Base-by-base conservation (phyloP, 2,113 vertebrate species). In the Colinus virginianus region DNA sequence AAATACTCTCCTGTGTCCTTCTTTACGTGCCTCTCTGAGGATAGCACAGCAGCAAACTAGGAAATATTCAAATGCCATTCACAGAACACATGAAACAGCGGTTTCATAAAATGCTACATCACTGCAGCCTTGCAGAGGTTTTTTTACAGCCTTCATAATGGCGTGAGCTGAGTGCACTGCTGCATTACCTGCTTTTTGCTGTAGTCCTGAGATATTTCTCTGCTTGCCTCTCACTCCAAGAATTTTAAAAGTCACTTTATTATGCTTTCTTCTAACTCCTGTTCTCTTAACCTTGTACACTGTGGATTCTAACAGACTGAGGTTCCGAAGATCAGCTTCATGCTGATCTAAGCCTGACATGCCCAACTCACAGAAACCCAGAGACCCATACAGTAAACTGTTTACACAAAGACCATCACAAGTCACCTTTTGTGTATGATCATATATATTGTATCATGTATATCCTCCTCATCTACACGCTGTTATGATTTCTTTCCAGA, bases 241-340 rank as follows among this genome's bases (percentile, higher is more conserved):
- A 72, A 78, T 77, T 72, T 63, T 78, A 89, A 56, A 72, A 21
- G 36, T 30, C 12, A 23, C 48, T 42, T n/a, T n/a, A n/a, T n/a
- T n/a, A n/a, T n/a, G n/a, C 17, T 69, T 90, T 88, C 53, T 82
- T 80, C 30, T 9, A 22, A 40, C 23, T 84, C 43, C 59, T 83
- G 11, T 69, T 88, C 46, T 51, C 62, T 66, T 32, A 78, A 36
- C n/a, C 16, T 43, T 0, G 0, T 58, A n/a, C 12, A 49, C 40
- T 3, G 1, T 0, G 0, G n/a, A 72, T 36, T 90, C 64, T 23
- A 59, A 83, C 0, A 10, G n/a, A 71, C 9, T 9, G 8, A 45
- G 58, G 49, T 9, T 2, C 19, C 25, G 26, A 87, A 32, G 23
- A 64, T 42, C 53, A 92, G 78, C 55, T 74, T 84, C 7, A 2